Evolutionary conservation across 1,140 invertebrate species (phyloP).

Genomic region (Glossosoma conforme): DNA sequence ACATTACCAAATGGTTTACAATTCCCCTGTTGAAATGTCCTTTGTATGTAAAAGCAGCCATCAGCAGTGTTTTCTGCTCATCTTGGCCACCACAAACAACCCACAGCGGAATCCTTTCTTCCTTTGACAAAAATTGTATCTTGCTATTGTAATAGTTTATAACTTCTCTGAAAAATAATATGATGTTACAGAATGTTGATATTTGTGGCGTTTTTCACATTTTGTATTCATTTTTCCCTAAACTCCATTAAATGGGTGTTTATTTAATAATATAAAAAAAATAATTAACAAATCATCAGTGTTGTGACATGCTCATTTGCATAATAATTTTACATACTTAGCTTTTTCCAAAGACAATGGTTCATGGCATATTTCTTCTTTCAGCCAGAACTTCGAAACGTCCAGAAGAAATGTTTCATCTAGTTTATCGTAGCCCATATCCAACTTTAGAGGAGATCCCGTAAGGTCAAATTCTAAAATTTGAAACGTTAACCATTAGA

Average conservation of each 20-base stretch:
- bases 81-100: slow-evolving; percentile 39
- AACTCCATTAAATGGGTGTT: no score
- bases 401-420: slow-evolving; percentile 47
- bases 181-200: background rate
- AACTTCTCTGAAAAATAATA: slow-evolving; percentile 39
- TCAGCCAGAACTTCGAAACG: slow-evolving; percentile 44
- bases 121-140: slow-evolving; percentile 27
- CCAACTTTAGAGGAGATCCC: slow-evolving; percentile 47
- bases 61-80: slow-evolving; percentile 35
- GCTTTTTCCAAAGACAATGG: slow-evolving; percentile 39
- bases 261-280: no score
- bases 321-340: slow-evolving; percentile 33
- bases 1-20: slow-evolving; percentile 36
- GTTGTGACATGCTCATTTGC: no score
- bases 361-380: slow-evolving; percentile 40
- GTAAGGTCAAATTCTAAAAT: slow-evolving; percentile 46
- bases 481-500: slow-evolving; percentile 16
- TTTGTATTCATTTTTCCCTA: no score
- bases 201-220: no score
- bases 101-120: slow-evolving; percentile 43
- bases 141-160: slow-evolving; percentile 40
- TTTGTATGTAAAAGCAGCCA: slow-evolving; percentile 40
- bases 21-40: slow-evolving; percentile 42
- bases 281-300: no score
- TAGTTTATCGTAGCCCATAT: slow-evolving; percentile 43